A percentile compares a stretch with the other conserved stretches of the same genome.
Evolutionary conservation across 1,140 invertebrate species (phyloP).

Genomic region (Metaphire vulgaris): DNA sequence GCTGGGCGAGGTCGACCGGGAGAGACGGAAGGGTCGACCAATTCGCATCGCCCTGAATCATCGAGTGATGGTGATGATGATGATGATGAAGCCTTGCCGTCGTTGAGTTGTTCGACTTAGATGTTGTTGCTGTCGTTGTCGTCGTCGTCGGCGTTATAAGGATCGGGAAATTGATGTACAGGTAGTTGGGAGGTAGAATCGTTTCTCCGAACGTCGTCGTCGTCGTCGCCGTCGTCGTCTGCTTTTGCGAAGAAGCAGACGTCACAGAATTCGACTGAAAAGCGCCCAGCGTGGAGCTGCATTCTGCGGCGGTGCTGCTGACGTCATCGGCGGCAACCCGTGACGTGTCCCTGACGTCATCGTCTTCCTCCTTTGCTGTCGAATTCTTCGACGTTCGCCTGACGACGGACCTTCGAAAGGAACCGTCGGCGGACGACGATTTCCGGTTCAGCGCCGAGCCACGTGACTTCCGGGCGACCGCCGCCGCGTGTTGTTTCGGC

Average conservation of each 20-base stretch:
- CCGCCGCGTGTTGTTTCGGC: no score
- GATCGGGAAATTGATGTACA: conserved; percentile 25
- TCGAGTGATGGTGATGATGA: no score
- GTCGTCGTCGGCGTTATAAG: conserved; percentile 14
- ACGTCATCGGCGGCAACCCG: neutral
- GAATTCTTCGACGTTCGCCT: neutral
- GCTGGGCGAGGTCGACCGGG: no score
- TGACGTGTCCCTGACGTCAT: neutral
- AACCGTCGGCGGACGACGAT: neutral
- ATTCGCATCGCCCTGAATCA: no score
- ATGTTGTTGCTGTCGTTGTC: no score
- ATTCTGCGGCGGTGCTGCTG: neutral
- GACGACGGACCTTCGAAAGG: neutral
- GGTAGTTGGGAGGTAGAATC: no score
- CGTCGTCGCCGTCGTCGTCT: neutral
- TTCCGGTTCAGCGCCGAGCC: neutral
- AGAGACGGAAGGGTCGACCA: no score
- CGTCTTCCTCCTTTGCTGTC: neutral
- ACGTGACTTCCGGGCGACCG: neutral
- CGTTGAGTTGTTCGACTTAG: no score
- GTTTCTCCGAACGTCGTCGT: no score
- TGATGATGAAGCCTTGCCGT: no score
- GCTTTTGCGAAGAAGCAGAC: no score
- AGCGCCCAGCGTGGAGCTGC: no score
- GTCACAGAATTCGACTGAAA: neutral